A percentile compares a stretch with the other conserved stretches of the same genome.
These are phyloP conservation scores for Ricordea florida DNA, from an alignment of 92 coral and sea anemone genomes.

Conservation along the genomic window DNA sequence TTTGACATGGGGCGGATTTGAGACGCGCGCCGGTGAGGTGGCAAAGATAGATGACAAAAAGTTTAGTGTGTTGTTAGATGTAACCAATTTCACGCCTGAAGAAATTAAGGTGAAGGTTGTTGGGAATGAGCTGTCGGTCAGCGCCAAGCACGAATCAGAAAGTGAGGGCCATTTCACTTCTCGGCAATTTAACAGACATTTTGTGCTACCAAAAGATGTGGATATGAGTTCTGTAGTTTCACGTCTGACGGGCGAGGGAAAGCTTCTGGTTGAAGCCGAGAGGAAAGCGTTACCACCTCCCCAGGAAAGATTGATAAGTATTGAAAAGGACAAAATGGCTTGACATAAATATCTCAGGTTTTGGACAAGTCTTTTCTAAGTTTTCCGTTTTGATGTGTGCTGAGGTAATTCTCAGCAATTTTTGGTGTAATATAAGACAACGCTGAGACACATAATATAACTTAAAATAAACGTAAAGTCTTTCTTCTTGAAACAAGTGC, in stretches of 20 bases:
- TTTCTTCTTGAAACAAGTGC: too few species aligned
- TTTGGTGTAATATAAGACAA: too few species aligned
- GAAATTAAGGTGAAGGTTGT: conserved; percentile 85
- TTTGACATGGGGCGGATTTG: conserved; percentile 56
- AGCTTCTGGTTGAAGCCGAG: conserved; percentile 81
- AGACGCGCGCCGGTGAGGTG: conserved; percentile 75
- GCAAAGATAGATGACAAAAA: conserved; percentile 87
- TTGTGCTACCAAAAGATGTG: conserved; percentile 90
- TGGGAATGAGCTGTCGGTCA: conserved; percentile 83
- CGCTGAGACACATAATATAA: too few species aligned
- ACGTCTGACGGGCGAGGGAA: conserved; percentile 79
- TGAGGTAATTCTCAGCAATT: too few species aligned
- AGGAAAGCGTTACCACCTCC: conserved; percentile 62
- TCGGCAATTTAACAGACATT: conserved; percentile 84
- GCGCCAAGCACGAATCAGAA: conserved; percentile 76
- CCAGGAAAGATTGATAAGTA: conserved; percentile 68
- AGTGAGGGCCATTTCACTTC: conserved; percentile 83
- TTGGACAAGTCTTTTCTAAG: too few species aligned
- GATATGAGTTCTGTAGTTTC: conserved; percentile 81
- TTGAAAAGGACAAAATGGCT: conserved; percentile 56
- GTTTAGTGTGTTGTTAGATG: conserved; percentile 82
- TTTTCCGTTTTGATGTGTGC: too few species aligned
- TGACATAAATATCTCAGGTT: neutral
- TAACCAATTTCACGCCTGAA: conserved; percentile 77
- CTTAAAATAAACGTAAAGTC: too few species aligned